Base-by-base conservation (phyloP, 2,113 vertebrate species). In the Dendrocopos noguchii region DNA sequence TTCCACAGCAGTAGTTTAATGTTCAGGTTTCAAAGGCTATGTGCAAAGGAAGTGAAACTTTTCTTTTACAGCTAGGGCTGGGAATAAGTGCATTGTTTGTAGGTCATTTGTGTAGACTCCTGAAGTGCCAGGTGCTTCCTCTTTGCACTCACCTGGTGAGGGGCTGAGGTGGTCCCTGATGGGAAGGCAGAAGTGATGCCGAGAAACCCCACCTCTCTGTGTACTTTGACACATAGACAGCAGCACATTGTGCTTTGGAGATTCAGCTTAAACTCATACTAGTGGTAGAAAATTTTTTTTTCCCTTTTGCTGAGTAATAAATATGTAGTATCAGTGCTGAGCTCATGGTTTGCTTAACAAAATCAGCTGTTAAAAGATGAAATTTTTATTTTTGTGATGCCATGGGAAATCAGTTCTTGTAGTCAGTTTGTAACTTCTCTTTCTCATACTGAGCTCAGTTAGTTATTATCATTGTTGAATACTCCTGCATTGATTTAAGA, bases 401-500 rank as follows among this genome's bases (percentile, higher is more conserved):
- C 4, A 1, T 9, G 27, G 75, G 31, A 82, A 92, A 61, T 44
- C 0, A 0, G 4, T 10, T 57, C 14, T 81, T 28, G 16, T 71
- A 71, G 67, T 82, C 36, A 64, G 7, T 85, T 91, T 80, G 47
- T 70, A 77, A 50, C 8, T 89, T 73, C 13, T 10, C 92, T 79
- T 84, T 57, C 57, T 87, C 27, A 10, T 71, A 42, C 52, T 79
- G 81, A 76, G 46, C 59, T 92, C 47, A 71, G 29, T 74, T 85
- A 36, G 70, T 79, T 92, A 25, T 75, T 83, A 60, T 80, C 70
- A 61, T 24, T 86, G 34, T 72, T 65, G 53, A 75, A 46, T 75
- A 83, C 36, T 57, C 91, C 33, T 78, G 27, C 46, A 47, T 20
- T 83, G 75, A 59, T 89, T 93, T 53, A 84, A 84, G 55, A 88